Evolutionary conservation across 1,140 invertebrate species (phyloP).

Genomic region (Tetramorium alpestre): DNA sequence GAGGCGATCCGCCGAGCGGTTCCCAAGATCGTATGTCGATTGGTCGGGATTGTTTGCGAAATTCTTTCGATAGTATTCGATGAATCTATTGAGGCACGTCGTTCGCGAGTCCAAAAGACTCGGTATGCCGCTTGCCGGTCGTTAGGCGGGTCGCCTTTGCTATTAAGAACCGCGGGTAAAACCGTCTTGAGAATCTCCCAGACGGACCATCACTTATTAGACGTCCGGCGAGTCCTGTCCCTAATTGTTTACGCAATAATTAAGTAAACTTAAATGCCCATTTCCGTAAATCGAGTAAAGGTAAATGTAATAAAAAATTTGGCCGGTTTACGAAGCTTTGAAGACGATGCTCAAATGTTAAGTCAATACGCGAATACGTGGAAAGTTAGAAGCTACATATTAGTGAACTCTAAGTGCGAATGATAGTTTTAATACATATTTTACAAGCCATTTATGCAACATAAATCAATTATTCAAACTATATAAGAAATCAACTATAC

Average conservation of each 20-base stretch:
- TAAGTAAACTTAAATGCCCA: constrained; percentile 45
- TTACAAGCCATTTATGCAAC: too few relatives aligned
- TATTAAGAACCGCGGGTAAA: constrained; percentile 75
- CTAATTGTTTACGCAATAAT: constrained; percentile 71
- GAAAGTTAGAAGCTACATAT: background rate
- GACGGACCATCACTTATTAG: constrained; percentile 67
- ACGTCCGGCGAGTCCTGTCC: background rate
- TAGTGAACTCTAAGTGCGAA: background rate
- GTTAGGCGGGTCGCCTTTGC: constrained; percentile 79
- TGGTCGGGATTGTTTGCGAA: constrained; percentile 84
- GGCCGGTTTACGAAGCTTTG: background rate
- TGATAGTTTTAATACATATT: background rate
- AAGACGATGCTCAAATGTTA: background rate
- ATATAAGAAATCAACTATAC: background rate
- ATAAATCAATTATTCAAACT: background rate
- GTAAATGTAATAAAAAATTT: background rate
- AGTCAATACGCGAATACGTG: background rate
- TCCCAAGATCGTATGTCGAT: constrained; percentile 85
- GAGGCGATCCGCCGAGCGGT: constrained; percentile 80
- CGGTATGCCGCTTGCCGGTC: constrained; percentile 80
- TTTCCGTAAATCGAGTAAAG: constrained; percentile 17
- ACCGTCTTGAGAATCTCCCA: constrained; percentile 71
- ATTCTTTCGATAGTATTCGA: constrained; percentile 86
- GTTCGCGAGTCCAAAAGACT: constrained; percentile 75
- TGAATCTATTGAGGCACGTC: constrained; percentile 86